phyloP scores from a whole-genome alignment of 2,888 invertebrate genomes.

The Raillietiella orientalis region DNA sequence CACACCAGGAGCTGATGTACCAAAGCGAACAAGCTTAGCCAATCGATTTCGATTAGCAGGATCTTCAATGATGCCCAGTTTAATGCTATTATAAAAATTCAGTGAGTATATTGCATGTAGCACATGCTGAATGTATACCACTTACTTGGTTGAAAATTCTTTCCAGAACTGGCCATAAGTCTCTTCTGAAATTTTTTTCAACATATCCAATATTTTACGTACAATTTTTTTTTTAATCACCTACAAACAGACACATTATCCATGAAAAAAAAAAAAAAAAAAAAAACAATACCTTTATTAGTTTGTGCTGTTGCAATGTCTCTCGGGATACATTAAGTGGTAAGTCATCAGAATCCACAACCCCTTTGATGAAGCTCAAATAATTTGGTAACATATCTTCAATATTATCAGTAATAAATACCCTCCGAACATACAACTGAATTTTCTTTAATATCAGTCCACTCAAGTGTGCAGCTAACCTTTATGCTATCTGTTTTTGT shows the following conservation, averaged over 20 bases:
- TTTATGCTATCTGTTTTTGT: slow-evolving; percentile 80
- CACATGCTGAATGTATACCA: slow-evolving; percentile 6
- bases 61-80: slow-evolving; percentile 91
- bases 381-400: slow-evolving; percentile 98
- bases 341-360: slow-evolving; percentile 94
- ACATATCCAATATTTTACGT: slow-evolving; percentile 86
- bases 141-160: slow-evolving; percentile 84
- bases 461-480: slow-evolving; percentile 10
- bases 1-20: slow-evolving; percentile 32
- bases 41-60: slow-evolving; percentile 78
- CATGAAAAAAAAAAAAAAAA: not conserved
- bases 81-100: slow-evolving; percentile 23
- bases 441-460: slow-evolving; percentile 6
- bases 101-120: slow-evolving; percentile 2
- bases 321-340: slow-evolving; percentile 94
- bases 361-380: slow-evolving; percentile 71
- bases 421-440: slow-evolving; percentile 68
- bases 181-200: slow-evolving; percentile 71
- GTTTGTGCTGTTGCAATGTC: slow-evolving; percentile 90
- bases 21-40: slow-evolving; percentile 71
- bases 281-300: slow-evolving; percentile 30
- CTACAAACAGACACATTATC: slow-evolving; percentile 5
- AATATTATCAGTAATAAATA: slow-evolving; percentile 98
- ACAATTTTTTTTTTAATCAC: slow-evolving; percentile 97
- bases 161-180: slow-evolving; percentile 89